Conservation (phyloP, 2,888 invertebrate species). For the Onthophagus sagittarius region DNA sequence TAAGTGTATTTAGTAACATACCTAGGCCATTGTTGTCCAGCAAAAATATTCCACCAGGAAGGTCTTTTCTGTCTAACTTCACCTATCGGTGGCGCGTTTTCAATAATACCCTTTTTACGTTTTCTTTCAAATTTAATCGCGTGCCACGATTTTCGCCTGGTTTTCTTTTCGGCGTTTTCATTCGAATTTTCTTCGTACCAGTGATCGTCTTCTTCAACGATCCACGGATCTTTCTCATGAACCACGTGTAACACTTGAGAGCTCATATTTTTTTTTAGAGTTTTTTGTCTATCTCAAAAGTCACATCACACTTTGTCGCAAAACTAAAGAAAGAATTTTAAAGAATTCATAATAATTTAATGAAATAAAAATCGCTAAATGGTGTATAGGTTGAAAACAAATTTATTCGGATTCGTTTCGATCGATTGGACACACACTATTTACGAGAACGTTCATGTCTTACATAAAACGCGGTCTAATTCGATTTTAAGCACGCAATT, state of each 20-base stretch:
- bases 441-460: neutral
- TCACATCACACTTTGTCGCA: slow-evolving; percentile 17
- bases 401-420: neutral
- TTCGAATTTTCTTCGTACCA: slow-evolving; percentile 41
- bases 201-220: slow-evolving; percentile 40
- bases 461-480: no score
- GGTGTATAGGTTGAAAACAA: neutral
- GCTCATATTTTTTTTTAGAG: slow-evolving; percentile 39
- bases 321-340: neutral
- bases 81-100: slow-evolving; percentile 28
- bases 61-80: slow-evolving; percentile 47
- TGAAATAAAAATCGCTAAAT: neutral
- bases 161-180: slow-evolving; percentile 45
- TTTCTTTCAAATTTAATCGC: slow-evolving; percentile 49
- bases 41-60: slow-evolving; percentile 88
- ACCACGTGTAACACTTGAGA: slow-evolving; percentile 44
- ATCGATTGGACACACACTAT: neutral
- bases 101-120: slow-evolving; percentile 44
- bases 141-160: slow-evolving; percentile 48
- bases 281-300: neutral
- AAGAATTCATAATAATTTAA: neutral
- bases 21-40: slow-evolving; percentile 73
- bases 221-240: slow-evolving; percentile 46
- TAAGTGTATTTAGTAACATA: slow-evolving; percentile 36
- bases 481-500: no score